Percentiles rank a stretch among this genome's conserved stretches.
Evolutionary conservation across 2,113 vertebrate genomes (phyloP).

Genomic region (Labeo catla): DNA sequence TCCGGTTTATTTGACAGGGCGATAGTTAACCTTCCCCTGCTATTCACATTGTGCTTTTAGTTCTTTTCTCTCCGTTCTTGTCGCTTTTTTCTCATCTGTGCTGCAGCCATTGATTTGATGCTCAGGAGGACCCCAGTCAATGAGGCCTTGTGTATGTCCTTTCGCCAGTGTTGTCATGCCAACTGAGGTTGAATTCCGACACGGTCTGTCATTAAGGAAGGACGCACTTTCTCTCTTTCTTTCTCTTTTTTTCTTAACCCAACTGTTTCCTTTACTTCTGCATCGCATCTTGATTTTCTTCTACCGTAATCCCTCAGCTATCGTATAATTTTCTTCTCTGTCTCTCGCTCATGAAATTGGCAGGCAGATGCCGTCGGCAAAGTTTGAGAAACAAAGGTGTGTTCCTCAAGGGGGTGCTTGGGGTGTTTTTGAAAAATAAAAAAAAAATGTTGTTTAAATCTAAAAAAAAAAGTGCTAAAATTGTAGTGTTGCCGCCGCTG

Average conservation of each 20-base stretch:
- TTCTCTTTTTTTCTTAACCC: background rate
- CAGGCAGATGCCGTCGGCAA: background rate
- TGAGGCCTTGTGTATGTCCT: slow-evolving; percentile 65
- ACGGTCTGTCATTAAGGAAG: slow-evolving; percentile 44
- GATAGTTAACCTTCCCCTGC: slow-evolving; percentile 49
- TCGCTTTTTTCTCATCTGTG: background rate
- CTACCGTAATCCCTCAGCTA: background rate
- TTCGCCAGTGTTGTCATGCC: slow-evolving; percentile 68
- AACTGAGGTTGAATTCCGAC: slow-evolving; percentile 59
- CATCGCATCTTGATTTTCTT: background rate
- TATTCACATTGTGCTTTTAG: slow-evolving; percentile 41
- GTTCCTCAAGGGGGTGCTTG: background rate
- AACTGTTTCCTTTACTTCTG: background rate
- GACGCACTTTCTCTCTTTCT: slow-evolving; percentile 52
- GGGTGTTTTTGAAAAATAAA: background rate
- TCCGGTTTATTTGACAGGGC: slow-evolving; percentile 38
- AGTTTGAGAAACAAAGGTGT: background rate
- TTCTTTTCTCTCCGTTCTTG: slow-evolving; percentile 10
- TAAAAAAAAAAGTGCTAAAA: no score
- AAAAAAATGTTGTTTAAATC: no score
- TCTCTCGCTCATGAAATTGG: background rate
- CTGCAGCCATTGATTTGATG: slow-evolving; percentile 62
- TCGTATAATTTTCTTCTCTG: background rate
- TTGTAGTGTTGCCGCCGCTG: no score
- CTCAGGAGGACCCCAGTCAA: slow-evolving; percentile 59